phyloP scores from a whole-genome alignment of 1,140 invertebrate species.

The Dendroctonus ponderosae region DNA sequence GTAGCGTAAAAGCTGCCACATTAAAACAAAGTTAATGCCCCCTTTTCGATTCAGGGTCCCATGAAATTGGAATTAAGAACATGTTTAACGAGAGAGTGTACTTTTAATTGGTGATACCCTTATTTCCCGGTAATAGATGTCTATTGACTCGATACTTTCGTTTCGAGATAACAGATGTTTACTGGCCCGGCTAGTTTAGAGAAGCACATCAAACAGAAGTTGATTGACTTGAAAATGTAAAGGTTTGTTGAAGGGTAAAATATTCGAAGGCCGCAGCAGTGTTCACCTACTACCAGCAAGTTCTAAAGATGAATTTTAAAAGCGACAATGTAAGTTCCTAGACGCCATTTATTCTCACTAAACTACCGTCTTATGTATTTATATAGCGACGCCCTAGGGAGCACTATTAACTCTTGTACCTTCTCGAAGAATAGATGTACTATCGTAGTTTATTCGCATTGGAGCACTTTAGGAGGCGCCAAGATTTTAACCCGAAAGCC shows the following conservation, averaged over 20 bases:
- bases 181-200: background rate
- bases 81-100: slow-evolving; percentile 1
- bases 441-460: slow-evolving; percentile 23
- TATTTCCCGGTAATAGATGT: background rate
- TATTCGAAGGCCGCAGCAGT: background rate
- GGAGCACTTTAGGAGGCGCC: slow-evolving; percentile 10
- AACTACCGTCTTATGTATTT: slow-evolving; percentile 35
- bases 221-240: background rate
- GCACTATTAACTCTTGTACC: slow-evolving; percentile 30
- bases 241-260: background rate
- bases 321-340: slow-evolving; percentile 16
- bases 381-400: slow-evolving; percentile 27
- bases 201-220: background rate
- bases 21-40: slow-evolving; percentile 2
- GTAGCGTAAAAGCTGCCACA: slow-evolving; percentile 1
- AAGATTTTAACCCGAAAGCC: background rate
- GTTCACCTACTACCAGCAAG: background rate
- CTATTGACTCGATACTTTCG: background rate
- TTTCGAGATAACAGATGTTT: background rate
- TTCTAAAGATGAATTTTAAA: slow-evolving; percentile 18
- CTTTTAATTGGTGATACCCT: slow-evolving; percentile 5
- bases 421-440: slow-evolving; percentile 19
- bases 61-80: slow-evolving; percentile 1
- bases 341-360: slow-evolving; percentile 29
- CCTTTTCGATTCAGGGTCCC: background rate